Evolutionary conservation across 2,888 invertebrate species (phyloP).

Genomic region (Agriopis aurantiaria): DNA sequence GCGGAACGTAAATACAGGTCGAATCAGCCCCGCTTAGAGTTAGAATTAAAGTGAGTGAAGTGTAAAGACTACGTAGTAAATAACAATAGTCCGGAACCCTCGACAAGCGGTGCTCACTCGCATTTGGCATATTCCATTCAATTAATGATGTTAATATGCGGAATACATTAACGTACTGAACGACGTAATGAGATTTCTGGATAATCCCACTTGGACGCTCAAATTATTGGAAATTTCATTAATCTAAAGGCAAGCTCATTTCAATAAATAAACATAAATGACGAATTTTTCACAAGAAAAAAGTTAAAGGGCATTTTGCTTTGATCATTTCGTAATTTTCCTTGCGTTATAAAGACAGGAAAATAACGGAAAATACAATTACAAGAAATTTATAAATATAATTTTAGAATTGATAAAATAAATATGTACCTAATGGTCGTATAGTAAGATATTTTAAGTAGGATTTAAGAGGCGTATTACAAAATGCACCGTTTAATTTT

Average conservation of each 20-base stretch:
- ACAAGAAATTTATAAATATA: no score
- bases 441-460: no score
- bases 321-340: slow-evolving; percentile 1
- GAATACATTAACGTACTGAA: slow-evolving; percentile 49
- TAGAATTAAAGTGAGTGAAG: no score
- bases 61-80: background rate
- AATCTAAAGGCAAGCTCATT: slow-evolving; percentile 8
- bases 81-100: slow-evolving; percentile 3
- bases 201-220: background rate
- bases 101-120: background rate
- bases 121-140: slow-evolving; percentile 30
- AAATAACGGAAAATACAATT: background rate
- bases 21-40: no score
- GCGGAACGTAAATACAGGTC: no score
- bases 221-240: slow-evolving; percentile 21
- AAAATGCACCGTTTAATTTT: no score
- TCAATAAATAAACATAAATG: slow-evolving; percentile 17
- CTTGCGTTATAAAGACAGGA: background rate
- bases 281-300: slow-evolving; percentile 3
- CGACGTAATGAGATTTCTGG: slow-evolving; percentile 28
- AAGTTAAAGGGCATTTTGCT: slow-evolving; percentile 2
- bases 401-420: background rate
- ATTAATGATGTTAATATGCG: slow-evolving; percentile 49
- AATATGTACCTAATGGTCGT: background rate
- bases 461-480: no score